Base-by-base conservation (phyloP, 2,797 vertebrate genomes). In the Bryconaethiops microstoma region DNA sequence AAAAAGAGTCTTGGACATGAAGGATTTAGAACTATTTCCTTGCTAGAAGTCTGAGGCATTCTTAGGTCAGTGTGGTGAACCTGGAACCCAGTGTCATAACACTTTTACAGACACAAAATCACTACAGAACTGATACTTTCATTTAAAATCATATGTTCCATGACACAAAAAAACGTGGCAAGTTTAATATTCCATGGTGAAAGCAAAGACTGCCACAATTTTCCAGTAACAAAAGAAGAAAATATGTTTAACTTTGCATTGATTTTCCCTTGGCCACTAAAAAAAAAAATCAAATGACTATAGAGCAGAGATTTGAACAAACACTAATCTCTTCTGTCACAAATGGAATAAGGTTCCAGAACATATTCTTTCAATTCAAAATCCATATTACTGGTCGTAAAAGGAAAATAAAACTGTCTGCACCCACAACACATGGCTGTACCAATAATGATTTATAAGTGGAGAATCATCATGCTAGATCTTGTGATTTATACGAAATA, bases 1-100 rank as follows among this genome's bases (percentile, higher is more conserved):
- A 65, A 79, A 25, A 60, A 74, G 52, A 6, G 7, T 25, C 9
- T 9, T 2, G 16, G 25, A 40, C 25, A 67, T 64, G 48, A 5
- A 48, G 60, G 48, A 25, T 73, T 67, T 80, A 67, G 65, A 13
- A 64, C 65, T 9, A 35, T 52, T 39, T 57, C 1, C 64, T 13
- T 12, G 45, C 50, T 77, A 7, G 40, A 19, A 45, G 12, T 21
- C 17, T 2, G 65, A 10, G 7, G 1, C 29, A 21, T 50, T 29
- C 42, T 74, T 70, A 13, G 8, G 42, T 25, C 52, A 19, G 13
- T 50, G 52, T 21, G 55, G 52, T 23, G 39, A 59, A 21, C 9
- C 8, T 21, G 35, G 4, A 16, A 40, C 0, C 17, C 25, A n/a
- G 48, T 8, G 16, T 52, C 23, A 29, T 1, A 71, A 72, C 70